These are phyloP conservation scores for Micrasema longulum DNA, from an alignment of 1,140 invertebrate genomes.

Conservation along the genomic window DNA sequence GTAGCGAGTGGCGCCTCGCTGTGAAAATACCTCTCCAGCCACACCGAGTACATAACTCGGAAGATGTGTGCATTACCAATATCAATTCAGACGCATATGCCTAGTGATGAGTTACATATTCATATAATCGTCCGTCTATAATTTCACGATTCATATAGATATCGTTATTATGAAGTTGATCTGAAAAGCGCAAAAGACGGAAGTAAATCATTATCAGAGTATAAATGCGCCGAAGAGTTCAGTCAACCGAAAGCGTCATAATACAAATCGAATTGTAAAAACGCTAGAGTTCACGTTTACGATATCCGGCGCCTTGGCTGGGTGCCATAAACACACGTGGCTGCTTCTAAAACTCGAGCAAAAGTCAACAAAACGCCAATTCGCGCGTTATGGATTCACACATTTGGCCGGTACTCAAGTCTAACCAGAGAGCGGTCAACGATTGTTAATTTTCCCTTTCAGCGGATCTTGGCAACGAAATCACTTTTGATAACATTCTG, in stretches of 20 bases:
- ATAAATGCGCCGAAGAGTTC: constrained; percentile 25
- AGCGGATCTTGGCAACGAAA: constrained; percentile 18
- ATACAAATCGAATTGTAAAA: constrained; percentile 33
- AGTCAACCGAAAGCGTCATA: constrained; percentile 36
- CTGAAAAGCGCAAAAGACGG: no score
- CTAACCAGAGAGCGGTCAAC: constrained; percentile 14
- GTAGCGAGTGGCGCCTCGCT: constrained; percentile 21
- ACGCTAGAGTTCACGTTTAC: constrained; percentile 32
- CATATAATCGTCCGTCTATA: no score
- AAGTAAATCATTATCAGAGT: no score
- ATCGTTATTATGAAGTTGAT: no score
- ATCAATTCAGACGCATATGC: neutral
- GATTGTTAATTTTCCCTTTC: constrained; percentile 35
- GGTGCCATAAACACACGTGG: constrained; percentile 27
- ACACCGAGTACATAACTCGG: no score
- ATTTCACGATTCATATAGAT: no score
- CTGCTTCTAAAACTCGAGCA: constrained; percentile 13
- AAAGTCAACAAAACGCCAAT: constrained; percentile 24
- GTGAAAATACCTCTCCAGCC: neutral
- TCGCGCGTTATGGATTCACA: constrained; percentile 3
- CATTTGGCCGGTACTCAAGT: constrained; percentile 24
- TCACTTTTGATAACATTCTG: constrained; percentile 10
- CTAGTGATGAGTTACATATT: no score
- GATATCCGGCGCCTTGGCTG: constrained; percentile 32
- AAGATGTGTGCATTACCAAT: no score